Evolutionary conservation across 1,140 invertebrate genomes (phyloP), one percentile per base, ranked within the genome.

Genomic region (Tribolium madens): DNA sequence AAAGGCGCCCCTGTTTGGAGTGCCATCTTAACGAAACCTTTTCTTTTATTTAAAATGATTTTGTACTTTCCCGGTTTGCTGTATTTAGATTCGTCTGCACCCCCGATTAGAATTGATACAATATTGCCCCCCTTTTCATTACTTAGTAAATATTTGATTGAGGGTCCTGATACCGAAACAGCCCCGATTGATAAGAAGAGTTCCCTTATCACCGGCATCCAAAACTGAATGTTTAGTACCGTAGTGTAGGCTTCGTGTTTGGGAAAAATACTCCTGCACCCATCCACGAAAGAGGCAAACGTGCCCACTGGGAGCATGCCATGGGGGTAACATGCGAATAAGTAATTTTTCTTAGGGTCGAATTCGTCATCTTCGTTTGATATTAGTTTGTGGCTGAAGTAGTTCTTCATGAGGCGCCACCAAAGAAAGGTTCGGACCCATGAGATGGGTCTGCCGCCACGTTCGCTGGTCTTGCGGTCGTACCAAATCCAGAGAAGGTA

Each of bases 11-110:
- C 95, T 71, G 93, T 90, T 83, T 90, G 88, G 69, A 96, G 87
- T 2, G 95, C 95, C 26, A 95, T 83, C 78, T 89, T 91, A 1
- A 95, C 87, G 81, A 97, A 97, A 48, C 95, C 95, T 84, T 93
- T 95, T 3, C 78, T 9, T 94, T 86, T 77, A 89, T 90, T 92
- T 2, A 96, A 81, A 46, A 94, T 89, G 7, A 71, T 68, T 12
- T 73, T 53, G 52, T 73, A 73, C 6, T 36, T 18, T 9, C 48
- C 48, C 7, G 71, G 71, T 21, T 42, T 18, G 14, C 71, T 73
- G 26, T 33, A 73, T 3, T 53, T 15, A 2, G 71, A 31, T 17
- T 73, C 71, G 15, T 53, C 48, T 5, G 21, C 48, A 9, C 71
- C 71, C 7, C 71, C 71, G 9, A 53, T 33, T n/a, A 73, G 6